Evolutionary conservation across 2,113 vertebrate genomes (phyloP).

Genomic region (Passerina amoena): DNA sequence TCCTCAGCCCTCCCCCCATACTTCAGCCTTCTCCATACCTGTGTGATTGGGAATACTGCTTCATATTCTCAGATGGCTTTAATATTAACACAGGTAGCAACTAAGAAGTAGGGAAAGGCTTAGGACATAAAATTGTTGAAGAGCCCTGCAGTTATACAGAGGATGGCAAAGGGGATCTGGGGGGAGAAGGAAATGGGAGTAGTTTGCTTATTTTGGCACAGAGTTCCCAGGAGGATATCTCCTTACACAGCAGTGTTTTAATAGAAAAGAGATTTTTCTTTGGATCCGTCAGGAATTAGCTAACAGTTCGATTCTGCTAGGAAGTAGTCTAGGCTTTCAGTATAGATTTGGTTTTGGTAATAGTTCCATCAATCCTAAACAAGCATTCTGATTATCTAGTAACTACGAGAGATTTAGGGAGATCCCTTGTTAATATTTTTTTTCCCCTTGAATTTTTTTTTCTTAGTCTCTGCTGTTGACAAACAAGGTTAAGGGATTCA

Average conservation of each 20-base stretch:
- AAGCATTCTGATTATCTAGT: not conserved
- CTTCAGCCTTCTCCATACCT: not conserved
- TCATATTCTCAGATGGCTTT: not conserved
- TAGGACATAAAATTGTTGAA: not conserved
- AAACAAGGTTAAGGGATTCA: conserved; percentile 38
- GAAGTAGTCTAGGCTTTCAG: not conserved
- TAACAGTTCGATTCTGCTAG: not conserved
- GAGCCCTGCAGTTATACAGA: not conserved
- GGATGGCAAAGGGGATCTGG: not conserved
- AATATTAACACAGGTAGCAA: not conserved
- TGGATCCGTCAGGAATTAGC: not conserved
- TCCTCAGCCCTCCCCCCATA: not conserved
- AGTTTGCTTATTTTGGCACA: not conserved
- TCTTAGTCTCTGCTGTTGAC: not conserved
- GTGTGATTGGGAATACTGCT: not conserved
- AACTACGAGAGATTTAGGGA: not conserved
- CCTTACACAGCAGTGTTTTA: not conserved
- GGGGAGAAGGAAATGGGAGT: not conserved
- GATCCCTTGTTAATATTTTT: not conserved
- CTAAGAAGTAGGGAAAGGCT: not conserved
- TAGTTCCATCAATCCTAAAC: not conserved
- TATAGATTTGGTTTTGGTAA: conserved; percentile 3
- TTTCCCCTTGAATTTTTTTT: not conserved
- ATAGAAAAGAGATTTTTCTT: not conserved
- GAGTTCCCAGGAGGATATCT: not conserved